Evolutionary conservation across 2,113 vertebrate genomes (phyloP).

Genomic region (Struthidea cinerea): DNA sequence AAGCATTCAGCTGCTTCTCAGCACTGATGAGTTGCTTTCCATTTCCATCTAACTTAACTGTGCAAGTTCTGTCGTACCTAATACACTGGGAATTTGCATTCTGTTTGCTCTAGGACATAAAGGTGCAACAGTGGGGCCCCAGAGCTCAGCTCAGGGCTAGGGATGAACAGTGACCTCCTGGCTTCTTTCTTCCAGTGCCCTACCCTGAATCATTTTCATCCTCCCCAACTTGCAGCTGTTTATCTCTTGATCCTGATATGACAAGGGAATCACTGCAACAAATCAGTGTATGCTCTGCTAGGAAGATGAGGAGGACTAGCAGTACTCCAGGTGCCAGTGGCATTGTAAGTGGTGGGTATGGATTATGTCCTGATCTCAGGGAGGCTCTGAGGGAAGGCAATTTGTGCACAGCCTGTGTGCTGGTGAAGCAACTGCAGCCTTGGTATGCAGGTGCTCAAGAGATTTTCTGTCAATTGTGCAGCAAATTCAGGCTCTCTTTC

Average conservation of each 20-base stretch:
- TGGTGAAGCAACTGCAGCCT: background rate
- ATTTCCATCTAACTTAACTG: background rate
- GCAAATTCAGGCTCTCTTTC: background rate
- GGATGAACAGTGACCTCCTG: background rate
- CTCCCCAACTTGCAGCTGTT: background rate
- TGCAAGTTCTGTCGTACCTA: background rate
- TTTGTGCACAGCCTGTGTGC: background rate
- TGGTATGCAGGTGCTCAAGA: background rate
- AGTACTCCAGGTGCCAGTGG: background rate
- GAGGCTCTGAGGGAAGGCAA: background rate
- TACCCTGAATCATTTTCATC: background rate
- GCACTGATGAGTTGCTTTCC: background rate
- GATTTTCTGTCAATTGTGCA: background rate
- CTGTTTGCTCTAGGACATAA: background rate
- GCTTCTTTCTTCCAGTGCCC: background rate
- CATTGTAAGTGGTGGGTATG: background rate
- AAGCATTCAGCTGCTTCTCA: slow-evolving; percentile 5
- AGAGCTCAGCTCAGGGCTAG: background rate
- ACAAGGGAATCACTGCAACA: background rate
- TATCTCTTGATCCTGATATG: background rate
- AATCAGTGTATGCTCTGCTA: background rate
- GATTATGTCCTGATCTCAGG: background rate
- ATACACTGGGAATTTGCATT: background rate
- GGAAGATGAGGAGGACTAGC: background rate
- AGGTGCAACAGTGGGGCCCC: background rate